These are phyloP conservation scores for Pemphredon lugubris DNA, from an alignment of 2,888 invertebrate species.

Conservation along the genomic window DNA sequence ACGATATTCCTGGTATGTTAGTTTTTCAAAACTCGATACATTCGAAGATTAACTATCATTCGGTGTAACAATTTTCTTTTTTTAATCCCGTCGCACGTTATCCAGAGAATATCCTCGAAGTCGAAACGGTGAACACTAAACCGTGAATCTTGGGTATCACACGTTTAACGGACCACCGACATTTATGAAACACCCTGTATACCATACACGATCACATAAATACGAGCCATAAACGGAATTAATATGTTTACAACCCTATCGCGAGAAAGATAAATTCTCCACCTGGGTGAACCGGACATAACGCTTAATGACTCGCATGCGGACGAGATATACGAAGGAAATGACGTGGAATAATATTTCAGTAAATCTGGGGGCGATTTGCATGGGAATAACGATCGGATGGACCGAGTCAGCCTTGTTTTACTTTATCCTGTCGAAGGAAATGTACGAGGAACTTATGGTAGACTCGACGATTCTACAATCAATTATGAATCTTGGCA, in stretches of 20 bases:
- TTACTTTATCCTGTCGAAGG: neutral
- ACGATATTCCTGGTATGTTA: no score
- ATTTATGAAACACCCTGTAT: no score
- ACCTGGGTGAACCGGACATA: neutral
- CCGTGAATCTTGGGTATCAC: no score
- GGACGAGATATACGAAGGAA: neutral
- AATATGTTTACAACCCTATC: neutral
- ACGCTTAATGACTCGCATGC: neutral
- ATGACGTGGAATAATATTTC: neutral
- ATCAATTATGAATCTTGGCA: constrained; percentile 50
- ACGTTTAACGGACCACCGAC: no score
- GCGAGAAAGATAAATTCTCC: neutral
- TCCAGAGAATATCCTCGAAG: no score
- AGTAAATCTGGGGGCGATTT: neutral
- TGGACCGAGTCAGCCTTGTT: neutral
- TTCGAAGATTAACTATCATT: no score
- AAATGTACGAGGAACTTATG: neutral
- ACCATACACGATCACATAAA: no score
- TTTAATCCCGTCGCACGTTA: no score
- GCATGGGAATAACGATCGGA: neutral
- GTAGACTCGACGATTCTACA: neutral
- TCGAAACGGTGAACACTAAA: no score
- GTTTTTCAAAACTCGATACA: no score
- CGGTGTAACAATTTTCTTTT: no score
- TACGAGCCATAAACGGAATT: neutral